These are phyloP conservation scores for Sminthurinus aureus DNA, from an alignment of 2,888 invertebrate species.

Conservation along the genomic window DNA sequence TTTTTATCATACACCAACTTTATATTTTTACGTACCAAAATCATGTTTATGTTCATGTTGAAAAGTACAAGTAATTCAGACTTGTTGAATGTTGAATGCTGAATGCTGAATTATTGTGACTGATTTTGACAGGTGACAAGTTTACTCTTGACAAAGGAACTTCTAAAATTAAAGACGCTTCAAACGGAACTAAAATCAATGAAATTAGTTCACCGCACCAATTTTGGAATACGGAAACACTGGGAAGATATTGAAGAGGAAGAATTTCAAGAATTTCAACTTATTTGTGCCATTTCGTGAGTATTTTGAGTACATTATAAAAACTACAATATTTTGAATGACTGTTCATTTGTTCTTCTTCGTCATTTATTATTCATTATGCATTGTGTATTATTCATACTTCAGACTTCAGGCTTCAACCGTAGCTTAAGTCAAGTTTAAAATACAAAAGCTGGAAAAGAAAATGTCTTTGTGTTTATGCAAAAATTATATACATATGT, in stretches of 20 bases:
- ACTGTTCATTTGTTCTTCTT: no score
- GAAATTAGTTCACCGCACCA: slow-evolving; percentile 63
- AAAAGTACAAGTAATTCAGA: no score
- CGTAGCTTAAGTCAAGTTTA: no score
- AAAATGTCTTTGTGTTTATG: not conserved
- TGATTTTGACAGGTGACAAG: slow-evolving; percentile 70
- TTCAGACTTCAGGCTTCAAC: no score
- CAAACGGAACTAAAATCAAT: slow-evolving; percentile 72
- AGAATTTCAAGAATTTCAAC: slow-evolving; percentile 72
- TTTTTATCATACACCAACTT: no score
- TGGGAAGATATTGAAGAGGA: slow-evolving; percentile 63
- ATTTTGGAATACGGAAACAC: not conserved
- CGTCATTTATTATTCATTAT: no score
- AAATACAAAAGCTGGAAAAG: not conserved
- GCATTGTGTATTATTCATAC: no score
- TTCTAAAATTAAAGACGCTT: slow-evolving; percentile 71
- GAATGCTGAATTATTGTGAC: no score
- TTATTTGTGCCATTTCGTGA: slow-evolving; percentile 72
- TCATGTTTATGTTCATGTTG: no score
- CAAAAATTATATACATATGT: not conserved
- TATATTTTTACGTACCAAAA: no score
- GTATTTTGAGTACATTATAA: slow-evolving; percentile 60
- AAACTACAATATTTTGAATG: not conserved
- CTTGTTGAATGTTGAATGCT: no score
- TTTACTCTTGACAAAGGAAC: slow-evolving; percentile 73